Evolutionary conservation across 1,140 invertebrate species (phyloP).

Genomic region (Ceratosolen fusciceps): DNA sequence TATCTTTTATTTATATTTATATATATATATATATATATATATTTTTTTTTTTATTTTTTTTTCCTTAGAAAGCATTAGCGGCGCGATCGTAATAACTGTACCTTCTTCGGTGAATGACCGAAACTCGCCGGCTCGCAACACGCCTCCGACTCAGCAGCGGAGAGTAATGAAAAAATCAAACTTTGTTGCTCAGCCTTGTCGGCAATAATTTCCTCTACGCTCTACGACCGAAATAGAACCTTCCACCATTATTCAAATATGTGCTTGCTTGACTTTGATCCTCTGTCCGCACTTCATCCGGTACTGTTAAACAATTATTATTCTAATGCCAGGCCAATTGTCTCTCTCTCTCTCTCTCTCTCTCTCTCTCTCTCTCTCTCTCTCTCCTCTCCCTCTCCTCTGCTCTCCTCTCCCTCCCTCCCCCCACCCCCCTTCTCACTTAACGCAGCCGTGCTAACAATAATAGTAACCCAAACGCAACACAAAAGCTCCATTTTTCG

Average conservation of each 20-base stretch:
- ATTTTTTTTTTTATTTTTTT: neutral
- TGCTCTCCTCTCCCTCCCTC: too few relatives aligned
- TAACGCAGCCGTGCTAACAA: too few relatives aligned
- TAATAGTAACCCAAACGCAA: too few relatives aligned
- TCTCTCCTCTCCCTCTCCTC: too few relatives aligned
- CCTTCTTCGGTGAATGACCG: slow-evolving; percentile 29
- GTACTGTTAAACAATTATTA: too few relatives aligned
- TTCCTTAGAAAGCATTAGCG: slow-evolving; percentile 10
- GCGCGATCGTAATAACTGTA: slow-evolving; percentile 33
- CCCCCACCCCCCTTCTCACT: too few relatives aligned
- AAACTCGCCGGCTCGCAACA: neutral
- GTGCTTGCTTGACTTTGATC: too few relatives aligned
- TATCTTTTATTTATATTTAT: neutral
- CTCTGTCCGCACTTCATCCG: too few relatives aligned
- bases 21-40: neutral
- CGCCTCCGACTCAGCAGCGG: neutral
- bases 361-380: neutral
- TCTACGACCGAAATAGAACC: too few relatives aligned
- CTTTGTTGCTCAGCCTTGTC: neutral
- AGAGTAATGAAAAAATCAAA: neutral
- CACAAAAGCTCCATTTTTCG: too few relatives aligned
- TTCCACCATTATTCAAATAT: too few relatives aligned
- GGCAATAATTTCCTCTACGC: too few relatives aligned
- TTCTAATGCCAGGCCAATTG: neutral
- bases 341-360: neutral